Base-by-base conservation (phyloP, 1,140 invertebrate genomes). In the Bombus consobrinus region DNA sequence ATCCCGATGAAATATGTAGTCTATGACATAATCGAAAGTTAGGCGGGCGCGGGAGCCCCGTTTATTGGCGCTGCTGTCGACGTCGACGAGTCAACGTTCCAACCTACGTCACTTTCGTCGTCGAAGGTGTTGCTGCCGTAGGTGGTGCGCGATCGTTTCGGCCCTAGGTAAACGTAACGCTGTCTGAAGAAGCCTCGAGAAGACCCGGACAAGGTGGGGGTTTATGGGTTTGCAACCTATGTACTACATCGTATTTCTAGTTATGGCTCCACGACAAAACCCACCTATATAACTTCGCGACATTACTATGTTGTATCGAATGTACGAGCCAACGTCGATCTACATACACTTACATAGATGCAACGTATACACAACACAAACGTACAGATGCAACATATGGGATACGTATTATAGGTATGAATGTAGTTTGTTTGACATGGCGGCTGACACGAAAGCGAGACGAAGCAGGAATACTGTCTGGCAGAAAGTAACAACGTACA, bases 181-280 rank as follows among this genome's bases (percentile, higher is more conserved):
- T 85, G 91, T 91, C 87, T 87, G 89, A 87, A 87, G 87, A 86
- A 53, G 86, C 85, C 80, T 39, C 82, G 85, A 73, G 81, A 82
- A 82, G 37, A 87, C 59, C 43, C 53, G 88, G 53, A 75, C 75
- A 69, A 88, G 91, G 90, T 91, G 93, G 92, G 92, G 92, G 92
- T 95, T 95, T 95, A 95, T 95, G 94, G 91, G 94, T 94, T 94
- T 95, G 94, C 94, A 94, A 94, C 93, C 94, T 94, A 94, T 94
- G 94, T 93, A 91, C 94, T 93, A 86, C 93, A 91, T 92, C 94
- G 92, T 95, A 94, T 95, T 91, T 92, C 87, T 88, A 87, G 94
- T 95, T 95, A 95, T 94, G 91, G 90, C 92, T 88, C 90, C 90
- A 88, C 92, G 92, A 93, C 94, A 90, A 94, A 93, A 94, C 92